A percentile compares a stretch with the other conserved stretches of the same genome.
Conservation (phyloP, 92 coral and sea anemone genomes). For the Plumapathes pennacea region DNA sequence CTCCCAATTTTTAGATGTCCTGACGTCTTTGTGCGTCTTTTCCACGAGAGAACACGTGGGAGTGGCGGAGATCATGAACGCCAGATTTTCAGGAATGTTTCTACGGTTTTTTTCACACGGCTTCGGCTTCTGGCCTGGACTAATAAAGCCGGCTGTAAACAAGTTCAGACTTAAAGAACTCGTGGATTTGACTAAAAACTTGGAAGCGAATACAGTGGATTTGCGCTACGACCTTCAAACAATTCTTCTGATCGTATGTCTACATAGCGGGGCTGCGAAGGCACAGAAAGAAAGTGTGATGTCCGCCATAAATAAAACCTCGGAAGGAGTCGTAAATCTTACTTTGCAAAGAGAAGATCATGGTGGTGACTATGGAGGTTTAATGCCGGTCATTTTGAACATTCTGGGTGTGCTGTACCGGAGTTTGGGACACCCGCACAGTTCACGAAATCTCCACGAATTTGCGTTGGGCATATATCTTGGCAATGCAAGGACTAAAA, state of each 20-base stretch:
- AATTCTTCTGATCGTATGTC: slow-evolving; percentile 36
- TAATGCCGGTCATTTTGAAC: slow-evolving; percentile 40
- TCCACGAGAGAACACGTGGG: slow-evolving; percentile 34
- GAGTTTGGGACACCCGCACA: slow-evolving; percentile 56
- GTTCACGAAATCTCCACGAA: slow-evolving; percentile 63
- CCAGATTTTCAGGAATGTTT: slow-evolving; percentile 21
- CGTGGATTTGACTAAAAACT: slow-evolving; percentile 17
- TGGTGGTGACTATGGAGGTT: background rate
- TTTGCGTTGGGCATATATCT: slow-evolving; percentile 44
- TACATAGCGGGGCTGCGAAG: slow-evolving; percentile 60
- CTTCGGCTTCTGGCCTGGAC: slow-evolving; percentile 55
- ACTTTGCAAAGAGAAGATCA: background rate
- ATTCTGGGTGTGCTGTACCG: slow-evolving; percentile 68
- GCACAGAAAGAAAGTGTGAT: slow-evolving; percentile 21
- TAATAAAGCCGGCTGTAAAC: slow-evolving; percentile 39
- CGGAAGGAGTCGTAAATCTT: slow-evolving; percentile 5
- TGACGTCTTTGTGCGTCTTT: slow-evolving; percentile 45
- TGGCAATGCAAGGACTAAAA: background rate
- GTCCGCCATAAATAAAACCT: slow-evolving; percentile 31
- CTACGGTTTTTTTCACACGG: slow-evolving; percentile 36
- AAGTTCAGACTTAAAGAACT: slow-evolving; percentile 35
- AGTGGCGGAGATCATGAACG: slow-evolving; percentile 22
- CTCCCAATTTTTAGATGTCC: slow-evolving; percentile 51
- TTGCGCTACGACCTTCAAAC: slow-evolving; percentile 47
- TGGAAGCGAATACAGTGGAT: slow-evolving; percentile 14